Evolutionary conservation across 1,140 invertebrate species (phyloP).

Genomic region (Drosophila mauritiana): DNA sequence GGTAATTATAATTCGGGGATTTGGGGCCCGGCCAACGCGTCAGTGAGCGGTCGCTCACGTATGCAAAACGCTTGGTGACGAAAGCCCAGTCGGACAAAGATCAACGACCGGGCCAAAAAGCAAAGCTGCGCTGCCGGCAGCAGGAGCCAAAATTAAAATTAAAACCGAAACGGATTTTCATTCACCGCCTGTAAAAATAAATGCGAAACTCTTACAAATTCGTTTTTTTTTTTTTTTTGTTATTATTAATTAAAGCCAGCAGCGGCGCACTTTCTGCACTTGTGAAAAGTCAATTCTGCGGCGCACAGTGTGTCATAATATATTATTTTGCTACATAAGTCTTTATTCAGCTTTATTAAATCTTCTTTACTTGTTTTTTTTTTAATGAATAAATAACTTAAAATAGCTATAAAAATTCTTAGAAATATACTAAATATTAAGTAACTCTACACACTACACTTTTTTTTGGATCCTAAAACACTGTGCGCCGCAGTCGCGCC

Average conservation of each 20-base stretch:
- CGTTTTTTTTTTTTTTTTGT: constrained; percentile 38
- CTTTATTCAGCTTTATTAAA: too few relatives aligned
- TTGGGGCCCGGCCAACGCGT: constrained; percentile 51
- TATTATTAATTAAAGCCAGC: constrained; percentile 64
- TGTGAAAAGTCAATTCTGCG: constrained; percentile 23
- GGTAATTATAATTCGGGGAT: constrained; percentile 37
- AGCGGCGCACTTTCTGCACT: constrained; percentile 28
- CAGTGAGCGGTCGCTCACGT: constrained; percentile 48
- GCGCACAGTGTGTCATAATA: constrained; percentile 12
- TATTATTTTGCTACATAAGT: neutral
- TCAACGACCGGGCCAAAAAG: constrained; percentile 62
- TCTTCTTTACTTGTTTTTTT: too few relatives aligned
- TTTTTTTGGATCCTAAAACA: constrained; percentile 1
- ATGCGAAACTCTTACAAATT: constrained; percentile 76
- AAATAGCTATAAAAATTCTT: neutral
- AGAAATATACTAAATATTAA: too few relatives aligned
- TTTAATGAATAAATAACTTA: too few relatives aligned
- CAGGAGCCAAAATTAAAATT: constrained; percentile 48
- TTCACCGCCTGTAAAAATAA: constrained; percentile 74
- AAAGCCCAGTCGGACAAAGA: constrained; percentile 81
- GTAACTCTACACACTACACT: too few relatives aligned
- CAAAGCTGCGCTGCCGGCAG: neutral
- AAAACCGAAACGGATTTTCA: constrained; percentile 74
- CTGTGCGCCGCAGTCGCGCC: constrained; percentile 50
- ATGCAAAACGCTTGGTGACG: constrained; percentile 73